Base-by-base conservation (phyloP, 2,113 vertebrate genomes). In the Cepphus grylle region DNA sequence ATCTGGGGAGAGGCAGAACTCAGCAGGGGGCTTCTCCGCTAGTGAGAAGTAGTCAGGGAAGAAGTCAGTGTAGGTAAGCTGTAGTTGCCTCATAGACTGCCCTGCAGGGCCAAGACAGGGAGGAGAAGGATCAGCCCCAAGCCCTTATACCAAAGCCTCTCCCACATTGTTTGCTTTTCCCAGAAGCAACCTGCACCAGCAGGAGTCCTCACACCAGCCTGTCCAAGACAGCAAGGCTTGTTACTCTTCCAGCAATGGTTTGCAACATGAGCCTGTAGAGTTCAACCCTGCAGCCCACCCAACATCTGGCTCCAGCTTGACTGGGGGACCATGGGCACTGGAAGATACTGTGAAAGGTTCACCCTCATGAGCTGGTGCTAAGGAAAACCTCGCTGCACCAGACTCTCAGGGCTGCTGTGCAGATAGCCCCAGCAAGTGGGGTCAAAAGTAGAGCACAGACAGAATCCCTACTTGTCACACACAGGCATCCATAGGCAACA, bases 1-100 rank as follows among this genome's bases (percentile, higher is more conserved):
- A 30, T 99, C 99, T 2, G 99, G 99, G 12, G 99, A 99, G 25
- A 99, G 98, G 92, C 99, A 99, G 97, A 99, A 99, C 97, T 99
- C 99, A 49, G 99, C 99, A 0, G 99, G 99, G 2, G 99, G 99
- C 45, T 98, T 99, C 98, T 99, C 99, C 0, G 98, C 98, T 97
- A 99, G 96, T 5, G 99, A 99, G 97, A 99, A 99, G 92, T 99
- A 99, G 91, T 99, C 99, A 1, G 99, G 99, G 96, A 99, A 98
- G 92, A 99, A 98, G 95, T 99, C 99, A 55, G 98, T 98, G 97
- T 98, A 99, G 95, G 98, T 98, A 94, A 98, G 97, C 65, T 98
- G 98, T 45, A 98, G 97, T 34, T 96, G 98, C 82, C 98, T 99
- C 47, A 98, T 83, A 27, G 98, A 96, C 34, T 98, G 99, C 50